Conservation (phyloP, 2,797 vertebrate species). For the Pteronotus mesoamericanus region DNA sequence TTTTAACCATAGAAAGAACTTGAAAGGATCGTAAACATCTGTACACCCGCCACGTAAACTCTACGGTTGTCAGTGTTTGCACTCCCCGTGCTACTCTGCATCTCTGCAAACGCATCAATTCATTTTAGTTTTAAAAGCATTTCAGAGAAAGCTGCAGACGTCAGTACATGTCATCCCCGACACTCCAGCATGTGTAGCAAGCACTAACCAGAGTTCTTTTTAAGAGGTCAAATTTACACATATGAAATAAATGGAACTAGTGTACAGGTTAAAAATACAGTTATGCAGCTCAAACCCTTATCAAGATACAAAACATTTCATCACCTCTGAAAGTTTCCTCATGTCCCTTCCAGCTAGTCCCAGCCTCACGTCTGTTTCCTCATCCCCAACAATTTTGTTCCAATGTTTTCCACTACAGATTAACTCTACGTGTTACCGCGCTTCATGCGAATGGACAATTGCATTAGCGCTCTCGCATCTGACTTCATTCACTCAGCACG, state of each 20-base stretch:
- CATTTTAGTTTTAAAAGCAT: background rate
- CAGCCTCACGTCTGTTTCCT: rapidly evolving
- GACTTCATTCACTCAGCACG: background rate
- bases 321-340: background rate
- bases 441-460: rapidly evolving
- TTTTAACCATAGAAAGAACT: background rate
- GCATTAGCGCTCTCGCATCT: background rate
- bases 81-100: rapidly evolving
- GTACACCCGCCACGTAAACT: background rate
- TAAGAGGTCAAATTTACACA: background rate
- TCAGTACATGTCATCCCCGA: background rate
- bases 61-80: background rate
- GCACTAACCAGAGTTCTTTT: background rate
- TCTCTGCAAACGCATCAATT: background rate
- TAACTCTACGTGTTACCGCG: background rate
- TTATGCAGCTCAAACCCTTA: background rate
- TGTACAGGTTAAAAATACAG: background rate
- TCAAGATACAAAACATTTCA: background rate
- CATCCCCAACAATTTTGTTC: too few species aligned
- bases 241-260: background rate
- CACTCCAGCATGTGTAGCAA: background rate
- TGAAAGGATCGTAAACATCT: background rate
- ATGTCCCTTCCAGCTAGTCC: background rate
- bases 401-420: background rate
- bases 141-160: background rate